Evolutionary conservation across 2,113 vertebrate species (phyloP).

Genomic region (Nothobranchius kuhntae): DNA sequence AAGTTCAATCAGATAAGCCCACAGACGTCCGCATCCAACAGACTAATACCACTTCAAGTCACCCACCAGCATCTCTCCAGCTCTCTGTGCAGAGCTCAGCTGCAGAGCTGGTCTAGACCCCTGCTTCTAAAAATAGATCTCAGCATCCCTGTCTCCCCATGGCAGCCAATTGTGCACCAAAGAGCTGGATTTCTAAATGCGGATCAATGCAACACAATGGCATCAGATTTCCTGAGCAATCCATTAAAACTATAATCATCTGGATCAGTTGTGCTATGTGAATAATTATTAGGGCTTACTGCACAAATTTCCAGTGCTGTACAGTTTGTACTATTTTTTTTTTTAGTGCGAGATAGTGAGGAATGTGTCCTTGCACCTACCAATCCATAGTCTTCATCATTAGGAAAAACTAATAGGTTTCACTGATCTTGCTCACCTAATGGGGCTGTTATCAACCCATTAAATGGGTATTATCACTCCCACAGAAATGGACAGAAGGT

Average conservation of each 20-base stretch:
- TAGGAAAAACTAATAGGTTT: neutral
- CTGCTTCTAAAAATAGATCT: conserved; percentile 65
- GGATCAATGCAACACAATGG: conserved; percentile 12
- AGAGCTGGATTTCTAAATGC: conserved; percentile 22
- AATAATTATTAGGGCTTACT: neutral
- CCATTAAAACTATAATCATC: neutral
- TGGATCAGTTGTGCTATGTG: neutral
- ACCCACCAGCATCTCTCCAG: conserved; percentile 34
- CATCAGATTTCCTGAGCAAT: neutral
- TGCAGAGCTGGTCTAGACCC: conserved; percentile 71
- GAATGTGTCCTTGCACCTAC: too few species aligned
- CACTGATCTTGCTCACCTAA: neutral
- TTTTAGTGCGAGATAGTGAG: neutral
- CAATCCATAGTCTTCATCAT: neutral
- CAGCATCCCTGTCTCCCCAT: conserved; percentile 44
- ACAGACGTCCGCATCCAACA: conserved; percentile 5
- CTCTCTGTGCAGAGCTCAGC: conserved; percentile 39
- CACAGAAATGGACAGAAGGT: neutral
- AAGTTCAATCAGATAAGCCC: conserved; percentile 36
- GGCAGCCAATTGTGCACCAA: conserved; percentile 41
- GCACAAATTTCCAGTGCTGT: neutral
- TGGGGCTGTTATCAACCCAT: neutral
- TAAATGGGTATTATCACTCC: neutral
- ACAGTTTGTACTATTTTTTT: neutral
- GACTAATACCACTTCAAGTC: conserved; percentile 47